phyloP scores from a whole-genome alignment of 2,797 vertebrate genomes.

The Crocodylus rhombifer region DNA sequence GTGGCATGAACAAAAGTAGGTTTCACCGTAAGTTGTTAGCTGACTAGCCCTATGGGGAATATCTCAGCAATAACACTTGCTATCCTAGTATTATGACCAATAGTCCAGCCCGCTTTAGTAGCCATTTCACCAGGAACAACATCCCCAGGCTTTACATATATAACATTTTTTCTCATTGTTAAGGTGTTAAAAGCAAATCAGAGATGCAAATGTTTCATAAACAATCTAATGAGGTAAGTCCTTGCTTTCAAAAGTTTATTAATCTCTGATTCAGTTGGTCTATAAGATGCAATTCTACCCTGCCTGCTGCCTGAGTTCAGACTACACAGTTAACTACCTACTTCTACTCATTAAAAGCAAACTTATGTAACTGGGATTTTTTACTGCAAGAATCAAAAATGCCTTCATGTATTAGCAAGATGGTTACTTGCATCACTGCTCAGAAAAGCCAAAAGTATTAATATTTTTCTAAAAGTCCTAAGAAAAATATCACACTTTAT shows the following conservation, averaged over 20 bases:
- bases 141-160: neutral
- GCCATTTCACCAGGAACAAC: neutral
- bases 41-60: neutral
- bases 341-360: neutral
- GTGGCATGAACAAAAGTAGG: accelerated
- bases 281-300: too few species aligned
- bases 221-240: too few species aligned
- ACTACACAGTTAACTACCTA: too few species aligned
- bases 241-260: too few species aligned
- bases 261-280: too few species aligned
- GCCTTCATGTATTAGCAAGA: neutral
- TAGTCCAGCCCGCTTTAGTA: neutral
- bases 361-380: neutral
- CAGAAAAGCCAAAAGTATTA: neutral
- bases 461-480: neutral
- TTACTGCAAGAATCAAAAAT: neutral
- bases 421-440: neutral
- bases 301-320: too few species aligned
- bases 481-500: neutral
- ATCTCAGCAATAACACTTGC: neutral
- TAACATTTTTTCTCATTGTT: neutral
- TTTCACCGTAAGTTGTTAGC: neutral
- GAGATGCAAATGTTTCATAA: too few species aligned
- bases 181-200: too few species aligned
- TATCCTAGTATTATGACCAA: neutral